Base-by-base conservation (phyloP, 1,140 invertebrate genomes). In the Trissolcus basalis region DNA sequence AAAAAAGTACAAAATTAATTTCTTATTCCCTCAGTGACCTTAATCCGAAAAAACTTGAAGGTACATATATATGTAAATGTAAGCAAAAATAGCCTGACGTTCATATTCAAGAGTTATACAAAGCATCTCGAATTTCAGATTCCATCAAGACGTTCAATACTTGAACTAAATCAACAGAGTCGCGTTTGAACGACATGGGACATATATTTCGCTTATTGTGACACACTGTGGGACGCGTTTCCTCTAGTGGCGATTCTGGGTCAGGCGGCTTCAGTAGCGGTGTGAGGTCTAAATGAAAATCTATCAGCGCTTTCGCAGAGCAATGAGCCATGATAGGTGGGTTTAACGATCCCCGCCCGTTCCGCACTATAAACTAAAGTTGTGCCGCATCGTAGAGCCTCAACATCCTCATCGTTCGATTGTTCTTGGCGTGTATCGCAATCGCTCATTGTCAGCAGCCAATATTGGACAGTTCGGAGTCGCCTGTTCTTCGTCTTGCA, bases 391-490 rank as follows among this genome's bases (percentile, higher is more conserved):
- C 64, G 36, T 50, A 35, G 12, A 36, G 7, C 3, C 50, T 7
- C 39, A 9, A 19, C 44, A 33, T 53, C 48, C 50, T 63, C 44
- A 56, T 50, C 35, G 33, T 53, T 61, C 47, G 58, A 63, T 71
- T 63, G 67, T 71, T 71, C 58, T 43, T 27, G 27, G 15, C n/a
- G 32, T 11, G 35, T 70, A 49, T 41, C 27, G 36, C 47, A 47
- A 53, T 64, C 33, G n/a, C 13, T 64, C 54, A 64, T 72, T 72
- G 69, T 58, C 59, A 58, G 54, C 36, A 7, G 14, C 10, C 36
- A 64, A 58, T 64, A 72, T 64, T 64, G 19, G 41, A 45, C 53
- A 45, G 32, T 9, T 14, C 55, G 13, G n/a, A 11, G 0, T 51
- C 19, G 39, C 44, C 59, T 70, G 44, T 61, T 41, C 49, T 13